Conservation (phyloP, 2,888 invertebrate species). For the Nymphalis c-album region DNA sequence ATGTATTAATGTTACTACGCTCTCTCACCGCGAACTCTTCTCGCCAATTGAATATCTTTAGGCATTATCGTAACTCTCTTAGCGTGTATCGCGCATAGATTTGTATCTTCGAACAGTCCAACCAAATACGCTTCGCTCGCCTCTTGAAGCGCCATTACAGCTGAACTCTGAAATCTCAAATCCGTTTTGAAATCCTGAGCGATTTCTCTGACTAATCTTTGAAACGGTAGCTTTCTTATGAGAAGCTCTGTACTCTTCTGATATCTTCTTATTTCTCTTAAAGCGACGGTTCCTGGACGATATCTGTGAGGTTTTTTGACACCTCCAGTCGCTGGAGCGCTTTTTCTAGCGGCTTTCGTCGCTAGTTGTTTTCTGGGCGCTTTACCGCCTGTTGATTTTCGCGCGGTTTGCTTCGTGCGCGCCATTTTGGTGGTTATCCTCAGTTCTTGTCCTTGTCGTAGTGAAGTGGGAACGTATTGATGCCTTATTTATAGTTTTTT, state of each 20-base stretch:
- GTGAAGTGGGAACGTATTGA: background rate
- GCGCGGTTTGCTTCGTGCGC: slow-evolving; percentile 88
- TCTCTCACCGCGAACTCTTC: slow-evolving; percentile 65
- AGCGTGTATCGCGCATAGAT: slow-evolving; percentile 88
- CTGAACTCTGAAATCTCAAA: slow-evolving; percentile 85
- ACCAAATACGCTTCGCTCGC: slow-evolving; percentile 84
- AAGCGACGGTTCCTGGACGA: slow-evolving; percentile 85
- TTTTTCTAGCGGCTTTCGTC: slow-evolving; percentile 87
- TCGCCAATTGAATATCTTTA: slow-evolving; percentile 53
- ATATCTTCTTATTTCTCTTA: slow-evolving; percentile 86
- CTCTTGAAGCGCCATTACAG: slow-evolving; percentile 85
- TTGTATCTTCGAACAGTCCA: slow-evolving; percentile 88
- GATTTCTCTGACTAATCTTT: slow-evolving; percentile 86
- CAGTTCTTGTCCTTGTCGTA: background rate
- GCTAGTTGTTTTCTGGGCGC: slow-evolving; percentile 87
- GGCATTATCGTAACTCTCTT: slow-evolving; percentile 73
- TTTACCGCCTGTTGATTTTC: slow-evolving; percentile 88
- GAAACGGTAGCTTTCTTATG: slow-evolving; percentile 87
- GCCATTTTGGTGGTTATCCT: slow-evolving; percentile 75
- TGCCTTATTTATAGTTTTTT: slow-evolving; percentile 19
- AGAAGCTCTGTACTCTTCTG: slow-evolving; percentile 88
- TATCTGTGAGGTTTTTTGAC: slow-evolving; percentile 88
- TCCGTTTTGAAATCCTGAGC: slow-evolving; percentile 89
- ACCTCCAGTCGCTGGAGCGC: slow-evolving; percentile 87
- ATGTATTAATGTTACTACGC: slow-evolving; percentile 43